Percentiles rank a stretch among this genome's conserved stretches.
phyloP scores from a whole-genome alignment of 2,797 vertebrate species.

The Pseudomugil gertrudae region DNA sequence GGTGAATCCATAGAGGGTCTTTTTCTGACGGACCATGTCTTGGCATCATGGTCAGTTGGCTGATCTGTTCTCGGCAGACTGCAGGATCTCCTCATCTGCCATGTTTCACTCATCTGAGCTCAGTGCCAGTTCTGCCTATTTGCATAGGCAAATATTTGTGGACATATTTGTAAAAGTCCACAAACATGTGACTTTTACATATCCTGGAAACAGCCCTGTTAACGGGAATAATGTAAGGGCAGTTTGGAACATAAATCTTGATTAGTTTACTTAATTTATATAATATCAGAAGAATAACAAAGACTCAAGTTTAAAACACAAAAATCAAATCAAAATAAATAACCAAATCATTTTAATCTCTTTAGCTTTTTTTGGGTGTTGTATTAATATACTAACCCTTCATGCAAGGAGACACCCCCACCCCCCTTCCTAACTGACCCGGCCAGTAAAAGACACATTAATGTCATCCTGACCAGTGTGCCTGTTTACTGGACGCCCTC shows the following conservation, averaged over 20 bases:
- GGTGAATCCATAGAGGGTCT: neutral
- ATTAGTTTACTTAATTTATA: neutral
- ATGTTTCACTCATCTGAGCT: slow-evolving; percentile 46
- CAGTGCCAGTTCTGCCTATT: slow-evolving; percentile 7
- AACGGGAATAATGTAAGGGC: neutral
- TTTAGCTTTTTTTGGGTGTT: slow-evolving; percentile 1
- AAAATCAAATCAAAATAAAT: neutral
- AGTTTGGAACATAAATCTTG: too few relatives aligned
- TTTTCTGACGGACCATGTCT: slow-evolving; percentile 18
- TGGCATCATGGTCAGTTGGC: slow-evolving; percentile 36
- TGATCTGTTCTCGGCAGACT: slow-evolving; percentile 31
- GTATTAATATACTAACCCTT: slow-evolving; percentile 9
- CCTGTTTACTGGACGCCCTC: slow-evolving; percentile 68
- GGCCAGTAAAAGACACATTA: slow-evolving; percentile 61
- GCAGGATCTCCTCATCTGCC: slow-evolving; percentile 44
- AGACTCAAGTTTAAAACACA: neutral
- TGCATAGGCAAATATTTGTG: slow-evolving; percentile 6
- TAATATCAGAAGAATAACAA: neutral
- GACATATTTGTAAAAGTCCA: too few relatives aligned
- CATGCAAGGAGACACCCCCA: slow-evolving; percentile 17
- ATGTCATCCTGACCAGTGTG: slow-evolving; percentile 66
- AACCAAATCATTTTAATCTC: neutral
- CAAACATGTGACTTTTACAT: neutral
- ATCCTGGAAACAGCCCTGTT: slow-evolving; percentile 1
- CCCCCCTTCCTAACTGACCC: slow-evolving; percentile 15